Evolutionary conservation across 2,113 vertebrate genomes (phyloP), one percentile per base, ranked within the genome.

Genomic region (Todiramphus chloris): DNA sequence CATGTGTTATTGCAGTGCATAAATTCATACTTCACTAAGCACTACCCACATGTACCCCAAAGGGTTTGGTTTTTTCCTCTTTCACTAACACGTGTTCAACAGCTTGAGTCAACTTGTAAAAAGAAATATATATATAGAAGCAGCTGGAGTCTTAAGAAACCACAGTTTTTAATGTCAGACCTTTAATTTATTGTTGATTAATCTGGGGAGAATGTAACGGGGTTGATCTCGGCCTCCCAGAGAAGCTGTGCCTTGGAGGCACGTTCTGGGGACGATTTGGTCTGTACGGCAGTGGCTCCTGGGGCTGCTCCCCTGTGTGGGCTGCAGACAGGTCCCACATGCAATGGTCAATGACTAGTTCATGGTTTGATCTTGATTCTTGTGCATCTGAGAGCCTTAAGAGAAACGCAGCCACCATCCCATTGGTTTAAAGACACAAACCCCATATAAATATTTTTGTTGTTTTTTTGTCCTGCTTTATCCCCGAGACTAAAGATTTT

Each of bases 261-360:
- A 46, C 19, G 18, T 46, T 46, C 46, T 46, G 50, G 50, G 50
- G 50, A 24, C 7, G 50, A 13, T 25, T 51, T 25, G 50, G 50
- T 24, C 24, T 7, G 19, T 46, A 46, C 5, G 46, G 19, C 46
- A 46, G 46, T 19, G 10, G 46, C 44, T 46, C 44, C 44, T 46
- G 44, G 44, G 44, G 48, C 48, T 50, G 48, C 50, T 51, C 24
- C 50, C 50, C 50, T 51, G 24, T 12, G 7, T 24, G 12, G 50
- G 50, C 50, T 51, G 24, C 50, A 51, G 50, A 7, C 13, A 24
- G 59, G 21, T 35, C 60, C 59, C 24, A 27, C 12, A 0, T 9
- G 6, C 24, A 2, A 0, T 2, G 10, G 5, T 27, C 58, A 13
- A 2, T 4, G 6, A 25, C 39, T 2, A 13, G 15, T 11, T n/a